Percentiles rank a stretch among this genome's conserved stretches.
These are phyloP conservation scores for Poecile montanus DNA, from an alignment of 2,797 vertebrate genomes.

Conservation along the genomic window DNA sequence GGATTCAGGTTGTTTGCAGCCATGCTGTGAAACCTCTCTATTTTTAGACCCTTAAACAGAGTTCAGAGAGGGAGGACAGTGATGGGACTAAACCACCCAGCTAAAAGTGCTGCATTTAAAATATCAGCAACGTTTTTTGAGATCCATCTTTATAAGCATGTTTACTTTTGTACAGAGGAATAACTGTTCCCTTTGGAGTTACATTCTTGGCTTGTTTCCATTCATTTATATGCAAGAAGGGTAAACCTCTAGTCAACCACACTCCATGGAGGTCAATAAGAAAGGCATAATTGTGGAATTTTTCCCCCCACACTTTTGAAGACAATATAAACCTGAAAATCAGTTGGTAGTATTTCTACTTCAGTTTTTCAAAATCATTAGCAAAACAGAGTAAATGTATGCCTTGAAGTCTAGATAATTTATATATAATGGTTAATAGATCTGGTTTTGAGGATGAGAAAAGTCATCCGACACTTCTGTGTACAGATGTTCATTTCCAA, in stretches of 20 bases:
- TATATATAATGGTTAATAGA: background rate
- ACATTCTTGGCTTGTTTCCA: background rate
- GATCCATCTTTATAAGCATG: background rate
- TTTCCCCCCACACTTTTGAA: background rate
- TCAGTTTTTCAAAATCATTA: slow-evolving; percentile 23
- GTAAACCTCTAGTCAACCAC: background rate
- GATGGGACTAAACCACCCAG: background rate
- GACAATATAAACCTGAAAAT: background rate
- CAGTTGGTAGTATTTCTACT: background rate
- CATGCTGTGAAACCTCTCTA: background rate
- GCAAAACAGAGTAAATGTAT: background rate
- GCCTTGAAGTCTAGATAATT: background rate
- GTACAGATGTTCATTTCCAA: slow-evolving; percentile 36
- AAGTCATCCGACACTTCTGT: background rate
- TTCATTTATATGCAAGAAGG: background rate
- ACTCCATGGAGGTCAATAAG: background rate
- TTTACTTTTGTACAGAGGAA: background rate
- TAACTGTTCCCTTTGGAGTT: background rate
- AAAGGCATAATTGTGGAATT: background rate
- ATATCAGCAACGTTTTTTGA: background rate
- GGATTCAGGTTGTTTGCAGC: background rate
- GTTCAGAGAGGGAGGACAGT: background rate
- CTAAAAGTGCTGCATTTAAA: background rate
- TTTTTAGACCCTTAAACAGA: background rate
- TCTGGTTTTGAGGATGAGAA: slow-evolving; percentile 9